Conservation (phyloP, 2,888 invertebrate genomes). For the Orthonevra nobilis region DNA sequence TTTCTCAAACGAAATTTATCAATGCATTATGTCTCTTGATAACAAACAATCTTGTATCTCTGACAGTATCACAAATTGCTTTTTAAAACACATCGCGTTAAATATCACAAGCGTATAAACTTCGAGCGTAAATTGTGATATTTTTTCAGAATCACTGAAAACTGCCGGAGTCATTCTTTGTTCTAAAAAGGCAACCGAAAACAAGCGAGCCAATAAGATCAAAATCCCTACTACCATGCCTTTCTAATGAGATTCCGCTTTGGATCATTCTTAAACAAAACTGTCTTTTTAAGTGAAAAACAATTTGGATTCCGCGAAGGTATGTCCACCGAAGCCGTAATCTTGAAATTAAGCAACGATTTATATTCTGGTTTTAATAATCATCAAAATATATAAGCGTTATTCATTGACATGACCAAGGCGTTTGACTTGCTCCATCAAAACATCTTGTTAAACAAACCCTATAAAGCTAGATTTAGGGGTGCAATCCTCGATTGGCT, state of each 20-base stretch:
- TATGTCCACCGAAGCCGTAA: slow-evolving; percentile 8
- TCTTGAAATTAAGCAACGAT: slow-evolving; percentile 2
- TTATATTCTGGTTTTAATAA: background rate
- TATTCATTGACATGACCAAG: slow-evolving; percentile 25
- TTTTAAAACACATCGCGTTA: background rate
- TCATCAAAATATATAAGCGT: background rate
- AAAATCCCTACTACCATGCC: too few species aligned
- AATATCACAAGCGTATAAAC: slow-evolving; percentile 1
- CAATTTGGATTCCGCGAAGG: background rate
- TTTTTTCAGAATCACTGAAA: too few species aligned
- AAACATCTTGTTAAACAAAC: slow-evolving; percentile 2
- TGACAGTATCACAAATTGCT: slow-evolving; percentile 1
- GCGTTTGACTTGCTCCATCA: slow-evolving; percentile 20
- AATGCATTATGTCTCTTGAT: slow-evolving; percentile 10
- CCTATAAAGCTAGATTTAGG: slow-evolving; percentile 13
- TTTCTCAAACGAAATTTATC: background rate
- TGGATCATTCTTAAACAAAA: background rate
- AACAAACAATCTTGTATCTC: slow-evolving; percentile 6
- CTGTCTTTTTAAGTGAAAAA: too few species aligned
- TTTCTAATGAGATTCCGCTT: background rate
- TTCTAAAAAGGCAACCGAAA: too few species aligned
- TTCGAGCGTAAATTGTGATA: background rate
- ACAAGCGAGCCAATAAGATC: too few species aligned
- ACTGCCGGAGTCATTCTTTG: too few species aligned
- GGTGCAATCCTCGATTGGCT: slow-evolving; percentile 11